phyloP scores from a whole-genome alignment of 37 sponge, comb jelly and placozoan genomes.

The Ephydatia muelleri region DNA sequence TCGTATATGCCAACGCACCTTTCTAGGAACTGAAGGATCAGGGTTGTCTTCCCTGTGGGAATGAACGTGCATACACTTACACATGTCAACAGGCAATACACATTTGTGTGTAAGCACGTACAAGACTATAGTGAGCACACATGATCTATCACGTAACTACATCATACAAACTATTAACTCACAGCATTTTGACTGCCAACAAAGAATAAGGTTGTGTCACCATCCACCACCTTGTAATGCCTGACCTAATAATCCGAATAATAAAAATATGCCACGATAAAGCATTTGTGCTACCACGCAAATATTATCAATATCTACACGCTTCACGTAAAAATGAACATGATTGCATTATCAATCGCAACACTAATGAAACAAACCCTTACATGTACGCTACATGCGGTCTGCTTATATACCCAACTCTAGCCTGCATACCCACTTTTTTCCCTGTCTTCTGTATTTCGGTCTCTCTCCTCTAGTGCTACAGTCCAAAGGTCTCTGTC shows the following conservation, averaged over 20 bases:
- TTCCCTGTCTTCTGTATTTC: constrained; percentile 26
- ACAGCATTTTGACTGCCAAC: constrained; percentile 67
- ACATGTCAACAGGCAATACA: background rate
- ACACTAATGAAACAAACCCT: background rate
- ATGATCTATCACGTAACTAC: too few relatives aligned
- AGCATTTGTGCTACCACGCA: too few relatives aligned
- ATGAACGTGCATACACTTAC: background rate
- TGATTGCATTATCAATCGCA: background rate
- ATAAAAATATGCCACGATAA: constrained; percentile 2
- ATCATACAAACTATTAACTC: too few relatives aligned
- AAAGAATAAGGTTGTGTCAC: constrained; percentile 52
- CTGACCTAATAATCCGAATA: background rate
- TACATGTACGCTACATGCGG: too few relatives aligned
- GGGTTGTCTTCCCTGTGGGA: constrained; percentile 81
- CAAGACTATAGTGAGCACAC: too few relatives aligned
- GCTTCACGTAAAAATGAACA: background rate
- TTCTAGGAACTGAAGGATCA: constrained; percentile 90
- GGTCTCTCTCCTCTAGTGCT: constrained; percentile 51
- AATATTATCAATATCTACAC: too few relatives aligned
- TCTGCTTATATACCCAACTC: background rate
- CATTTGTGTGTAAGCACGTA: background rate
- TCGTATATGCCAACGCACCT: constrained; percentile 40
- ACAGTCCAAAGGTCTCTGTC: constrained; percentile 44
- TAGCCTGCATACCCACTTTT: constrained; percentile 6
- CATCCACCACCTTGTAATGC: background rate